These are phyloP conservation scores for Tylochromis polylepis DNA, from an alignment of 2,113 vertebrate genomes.

Conservation along the genomic window DNA sequence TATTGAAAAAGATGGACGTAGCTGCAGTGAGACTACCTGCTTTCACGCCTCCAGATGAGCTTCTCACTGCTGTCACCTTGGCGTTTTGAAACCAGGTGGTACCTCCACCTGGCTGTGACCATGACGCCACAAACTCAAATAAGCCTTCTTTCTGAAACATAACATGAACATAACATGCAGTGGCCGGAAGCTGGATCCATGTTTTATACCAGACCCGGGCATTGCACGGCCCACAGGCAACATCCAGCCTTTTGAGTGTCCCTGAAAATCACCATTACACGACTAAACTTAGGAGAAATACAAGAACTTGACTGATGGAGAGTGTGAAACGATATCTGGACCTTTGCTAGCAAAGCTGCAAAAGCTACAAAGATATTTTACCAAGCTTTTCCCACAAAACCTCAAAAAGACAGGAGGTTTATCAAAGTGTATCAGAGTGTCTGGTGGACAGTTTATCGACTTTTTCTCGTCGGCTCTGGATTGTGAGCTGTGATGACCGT, in stretches of 20 bases:
- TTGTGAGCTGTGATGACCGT: not conserved
- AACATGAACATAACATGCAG: not conserved
- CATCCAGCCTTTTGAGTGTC: not conserved
- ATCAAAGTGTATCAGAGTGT: not conserved
- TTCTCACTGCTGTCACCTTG: not conserved
- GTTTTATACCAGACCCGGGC: not conserved
- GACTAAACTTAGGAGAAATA: not conserved
- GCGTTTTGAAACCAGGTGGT: not conserved
- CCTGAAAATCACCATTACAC: not conserved
- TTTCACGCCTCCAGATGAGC: rapidly evolving
- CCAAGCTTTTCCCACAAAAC: too few relatives aligned
- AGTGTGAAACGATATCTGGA: too few relatives aligned
- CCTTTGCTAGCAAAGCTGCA: too few relatives aligned
- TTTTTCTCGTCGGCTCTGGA: not conserved
- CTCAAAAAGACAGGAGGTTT: not conserved
- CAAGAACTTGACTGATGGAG: too few relatives aligned
- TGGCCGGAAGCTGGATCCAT: not conserved
- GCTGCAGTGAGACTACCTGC: not conserved
- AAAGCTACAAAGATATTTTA: too few relatives aligned
- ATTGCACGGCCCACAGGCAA: not conserved
- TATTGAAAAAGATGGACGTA: not conserved
- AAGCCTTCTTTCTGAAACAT: not conserved
- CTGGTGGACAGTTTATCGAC: not conserved
- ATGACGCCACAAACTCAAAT: not conserved
- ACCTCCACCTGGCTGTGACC: not conserved